Evolutionary conservation across 2,888 invertebrate species (phyloP).

Genomic region (Orchesellides sinensis): DNA sequence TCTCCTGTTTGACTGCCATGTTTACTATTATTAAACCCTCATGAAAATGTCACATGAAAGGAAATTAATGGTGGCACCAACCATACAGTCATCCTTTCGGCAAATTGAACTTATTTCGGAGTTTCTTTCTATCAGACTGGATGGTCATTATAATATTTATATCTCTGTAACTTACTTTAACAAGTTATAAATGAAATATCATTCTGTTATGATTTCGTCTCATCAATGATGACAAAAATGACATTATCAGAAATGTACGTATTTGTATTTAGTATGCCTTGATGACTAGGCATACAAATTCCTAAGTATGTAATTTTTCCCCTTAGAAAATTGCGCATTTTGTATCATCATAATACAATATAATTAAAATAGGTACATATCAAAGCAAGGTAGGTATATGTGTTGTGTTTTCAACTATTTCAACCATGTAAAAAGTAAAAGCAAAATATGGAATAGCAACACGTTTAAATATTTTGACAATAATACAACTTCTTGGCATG

Average conservation of each 20-base stretch:
- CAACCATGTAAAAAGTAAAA: no score
- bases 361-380: no score
- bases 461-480: no score
- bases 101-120: slow-evolving; percentile 36
- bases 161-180: neutral
- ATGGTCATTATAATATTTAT: neutral
- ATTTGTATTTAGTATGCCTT: neutral
- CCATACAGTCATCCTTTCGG: slow-evolving; percentile 30
- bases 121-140: neutral
- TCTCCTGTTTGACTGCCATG: slow-evolving; percentile 10
- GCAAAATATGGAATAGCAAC: no score
- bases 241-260: neutral
- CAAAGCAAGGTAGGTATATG: no score
- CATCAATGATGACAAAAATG: neutral
- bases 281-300: no score
- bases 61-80: slow-evolving; percentile 11
- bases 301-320: no score
- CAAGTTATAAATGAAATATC: slow-evolving; percentile 31
- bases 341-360: no score
- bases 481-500: no score
- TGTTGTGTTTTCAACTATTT: no score
- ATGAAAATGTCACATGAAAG: slow-evolving; percentile 47
- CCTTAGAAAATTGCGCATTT: no score
- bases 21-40: slow-evolving; percentile 29
- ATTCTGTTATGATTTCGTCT: slow-evolving; percentile 15